Percentiles rank a stretch among this genome's conserved stretches.
Conservation (phyloP, 2,113 vertebrate genomes). For the Bufo bufo region DNA sequence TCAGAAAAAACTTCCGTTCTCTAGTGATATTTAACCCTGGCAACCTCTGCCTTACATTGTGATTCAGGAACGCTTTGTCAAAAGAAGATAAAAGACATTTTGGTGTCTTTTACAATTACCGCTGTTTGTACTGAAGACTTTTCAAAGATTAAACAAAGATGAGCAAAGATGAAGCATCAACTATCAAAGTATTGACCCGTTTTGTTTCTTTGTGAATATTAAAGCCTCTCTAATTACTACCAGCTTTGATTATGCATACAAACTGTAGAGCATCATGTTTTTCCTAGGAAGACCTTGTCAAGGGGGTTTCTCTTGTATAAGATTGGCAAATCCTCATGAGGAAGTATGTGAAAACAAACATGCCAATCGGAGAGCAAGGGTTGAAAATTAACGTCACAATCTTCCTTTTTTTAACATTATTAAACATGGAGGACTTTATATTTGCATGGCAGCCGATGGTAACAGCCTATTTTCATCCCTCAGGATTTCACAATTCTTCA, state of each 20-base stretch:
- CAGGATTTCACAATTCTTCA: constrained; percentile 34
- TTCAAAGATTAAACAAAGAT: constrained; percentile 41
- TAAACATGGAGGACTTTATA: constrained; percentile 36
- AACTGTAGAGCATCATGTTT: constrained; percentile 36
- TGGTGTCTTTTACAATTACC: constrained; percentile 29
- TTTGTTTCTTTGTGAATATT: constrained; percentile 37
- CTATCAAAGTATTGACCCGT: constrained; percentile 56
- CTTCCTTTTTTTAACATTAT: constrained; percentile 3
- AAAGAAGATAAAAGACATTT: constrained; percentile 28
- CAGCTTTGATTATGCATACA: constrained; percentile 48
- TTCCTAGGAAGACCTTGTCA: constrained; percentile 45
- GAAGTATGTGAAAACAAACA: constrained; percentile 7
- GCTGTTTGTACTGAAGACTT: constrained; percentile 21
- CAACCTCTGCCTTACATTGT: constrained; percentile 39
- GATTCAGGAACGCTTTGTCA: constrained; percentile 19
- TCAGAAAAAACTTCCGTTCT: neutral
- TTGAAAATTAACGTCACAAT: constrained; percentile 34
- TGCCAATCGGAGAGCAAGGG: constrained; percentile 23
- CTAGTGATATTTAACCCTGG: neutral
- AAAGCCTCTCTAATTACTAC: constrained; percentile 48
- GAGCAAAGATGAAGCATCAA: constrained; percentile 27
- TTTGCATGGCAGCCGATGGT: constrained; percentile 18
- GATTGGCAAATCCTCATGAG: constrained; percentile 46
- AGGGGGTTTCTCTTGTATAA: neutral
- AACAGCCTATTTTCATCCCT: constrained; percentile 26